A percentile compares a stretch with the other conserved stretches of the same genome.
These are phyloP conservation scores for Oreotrochilus melanogaster DNA, from an alignment of 2,113 vertebrate species.

Conservation along the genomic window DNA sequence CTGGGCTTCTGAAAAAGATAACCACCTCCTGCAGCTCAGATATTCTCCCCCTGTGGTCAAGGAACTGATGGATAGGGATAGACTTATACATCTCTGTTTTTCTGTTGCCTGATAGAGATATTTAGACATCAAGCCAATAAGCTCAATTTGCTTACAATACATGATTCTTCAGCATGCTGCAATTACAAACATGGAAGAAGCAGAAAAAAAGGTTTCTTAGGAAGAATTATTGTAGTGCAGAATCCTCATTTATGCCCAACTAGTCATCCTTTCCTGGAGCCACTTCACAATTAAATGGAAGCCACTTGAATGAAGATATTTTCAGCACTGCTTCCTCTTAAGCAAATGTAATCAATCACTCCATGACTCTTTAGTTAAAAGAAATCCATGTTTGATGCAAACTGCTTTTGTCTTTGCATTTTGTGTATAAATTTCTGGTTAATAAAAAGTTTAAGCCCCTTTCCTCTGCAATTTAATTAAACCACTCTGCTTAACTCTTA, in stretches of 20 bases:
- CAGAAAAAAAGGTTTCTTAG: slow-evolving; percentile 5
- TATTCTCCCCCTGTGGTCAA: background rate
- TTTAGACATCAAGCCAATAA: background rate
- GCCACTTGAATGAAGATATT: slow-evolving; percentile 59
- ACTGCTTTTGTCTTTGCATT: slow-evolving; percentile 43
- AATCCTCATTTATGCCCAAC: slow-evolving; percentile 1
- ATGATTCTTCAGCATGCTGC: background rate
- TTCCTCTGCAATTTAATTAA: slow-evolving; percentile 35
- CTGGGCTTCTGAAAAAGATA: background rate
- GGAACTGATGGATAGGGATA: background rate
- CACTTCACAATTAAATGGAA: slow-evolving; percentile 56
- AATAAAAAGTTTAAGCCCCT: slow-evolving; percentile 37
- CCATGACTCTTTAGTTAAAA: background rate
- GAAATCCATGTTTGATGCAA: slow-evolving; percentile 26
- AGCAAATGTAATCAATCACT: slow-evolving; percentile 63
- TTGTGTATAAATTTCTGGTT: slow-evolving; percentile 29
- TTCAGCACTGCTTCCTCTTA: slow-evolving; percentile 45
- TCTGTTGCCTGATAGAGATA: background rate
- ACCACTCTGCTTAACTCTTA: background rate
- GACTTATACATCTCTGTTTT: rapidly evolving
- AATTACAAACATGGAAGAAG: background rate
- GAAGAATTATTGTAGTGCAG: background rate
- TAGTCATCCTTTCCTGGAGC: background rate
- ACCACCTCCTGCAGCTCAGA: background rate
- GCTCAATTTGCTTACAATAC: background rate